A percentile compares a stretch with the other conserved stretches of the same genome.
Evolutionary conservation across 2,797 vertebrate species (phyloP).

Genomic region (Pogoniulus pusillus): DNA sequence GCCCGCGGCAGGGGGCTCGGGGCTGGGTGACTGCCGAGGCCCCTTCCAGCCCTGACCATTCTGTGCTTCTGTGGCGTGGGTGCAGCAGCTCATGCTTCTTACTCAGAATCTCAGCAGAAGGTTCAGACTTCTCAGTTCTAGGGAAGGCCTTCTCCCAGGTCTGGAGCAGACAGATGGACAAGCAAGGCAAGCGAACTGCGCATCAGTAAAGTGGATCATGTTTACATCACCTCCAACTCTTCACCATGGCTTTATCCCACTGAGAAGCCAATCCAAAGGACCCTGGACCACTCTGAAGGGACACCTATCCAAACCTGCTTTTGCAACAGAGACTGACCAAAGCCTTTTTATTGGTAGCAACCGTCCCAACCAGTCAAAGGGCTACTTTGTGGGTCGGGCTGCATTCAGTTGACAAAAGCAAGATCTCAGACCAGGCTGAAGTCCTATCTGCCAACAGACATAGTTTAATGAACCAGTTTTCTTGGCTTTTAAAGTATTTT

Average conservation of each 20-base stretch:
- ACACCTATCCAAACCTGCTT: background rate
- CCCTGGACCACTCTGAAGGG: background rate
- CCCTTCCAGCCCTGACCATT: no score
- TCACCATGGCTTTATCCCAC: background rate
- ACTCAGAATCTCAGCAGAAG: background rate
- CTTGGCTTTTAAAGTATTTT: background rate
- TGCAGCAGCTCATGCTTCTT: background rate
- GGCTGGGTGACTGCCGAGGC: no score
- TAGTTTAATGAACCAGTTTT: background rate
- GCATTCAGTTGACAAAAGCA: background rate
- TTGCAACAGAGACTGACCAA: background rate
- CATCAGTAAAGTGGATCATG: background rate
- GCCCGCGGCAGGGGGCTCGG: no score
- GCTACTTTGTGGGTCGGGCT: background rate
- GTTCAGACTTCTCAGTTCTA: background rate
- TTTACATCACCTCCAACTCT: background rate
- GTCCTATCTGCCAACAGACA: background rate
- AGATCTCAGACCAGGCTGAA: background rate
- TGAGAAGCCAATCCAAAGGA: background rate
- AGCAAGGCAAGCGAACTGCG: background rate
- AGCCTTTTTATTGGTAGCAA: background rate
- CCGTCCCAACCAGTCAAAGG: background rate
- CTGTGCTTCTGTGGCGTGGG: no score
- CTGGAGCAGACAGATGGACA: background rate
- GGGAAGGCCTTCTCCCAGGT: background rate